Evolutionary conservation across 2,888 invertebrate species (phyloP).

Genomic region (Megamerina dolium): DNA sequence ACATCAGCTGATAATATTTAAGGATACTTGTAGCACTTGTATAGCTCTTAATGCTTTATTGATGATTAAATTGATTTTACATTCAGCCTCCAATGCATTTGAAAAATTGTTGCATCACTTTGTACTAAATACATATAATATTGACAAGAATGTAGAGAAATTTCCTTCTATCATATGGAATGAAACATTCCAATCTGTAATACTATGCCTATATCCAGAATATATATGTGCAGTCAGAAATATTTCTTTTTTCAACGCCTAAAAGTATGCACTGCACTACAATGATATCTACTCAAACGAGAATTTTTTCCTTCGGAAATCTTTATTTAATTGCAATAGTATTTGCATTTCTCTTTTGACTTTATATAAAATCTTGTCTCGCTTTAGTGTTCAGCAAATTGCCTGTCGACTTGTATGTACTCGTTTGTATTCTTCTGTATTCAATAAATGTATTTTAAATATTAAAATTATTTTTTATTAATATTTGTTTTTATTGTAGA

Average conservation of each 20-base stretch:
- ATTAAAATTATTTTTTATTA: conserved; percentile 19
- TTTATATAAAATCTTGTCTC: no score
- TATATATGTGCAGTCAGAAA: no score
- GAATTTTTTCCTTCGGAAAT: no score
- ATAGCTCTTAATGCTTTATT: conserved; percentile 9
- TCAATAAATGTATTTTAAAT: conserved; percentile 33
- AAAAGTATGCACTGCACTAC: no score
- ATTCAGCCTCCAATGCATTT: conserved; percentile 33
- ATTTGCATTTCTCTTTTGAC: no score
- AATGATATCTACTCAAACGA: no score
- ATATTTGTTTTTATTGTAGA: conserved; percentile 1
- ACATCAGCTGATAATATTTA: conserved; percentile 38
- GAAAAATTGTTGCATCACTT: conserved; percentile 18
- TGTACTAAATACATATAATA: conserved; percentile 6
- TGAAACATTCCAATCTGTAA: no score
- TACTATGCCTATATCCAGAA: no score
- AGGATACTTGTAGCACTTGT: conserved; percentile 30
- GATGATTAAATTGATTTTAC: conserved; percentile 20
- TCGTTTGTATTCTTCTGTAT: not conserved
- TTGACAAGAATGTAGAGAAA: conserved; percentile 9
- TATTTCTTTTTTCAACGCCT: no score
- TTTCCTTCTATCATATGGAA: not conserved
- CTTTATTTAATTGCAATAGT: no score
- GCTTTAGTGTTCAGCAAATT: conserved; percentile 27
- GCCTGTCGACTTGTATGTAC: not conserved